Conservation (phyloP, 2,113 vertebrate species). For the Pipa parva region DNA sequence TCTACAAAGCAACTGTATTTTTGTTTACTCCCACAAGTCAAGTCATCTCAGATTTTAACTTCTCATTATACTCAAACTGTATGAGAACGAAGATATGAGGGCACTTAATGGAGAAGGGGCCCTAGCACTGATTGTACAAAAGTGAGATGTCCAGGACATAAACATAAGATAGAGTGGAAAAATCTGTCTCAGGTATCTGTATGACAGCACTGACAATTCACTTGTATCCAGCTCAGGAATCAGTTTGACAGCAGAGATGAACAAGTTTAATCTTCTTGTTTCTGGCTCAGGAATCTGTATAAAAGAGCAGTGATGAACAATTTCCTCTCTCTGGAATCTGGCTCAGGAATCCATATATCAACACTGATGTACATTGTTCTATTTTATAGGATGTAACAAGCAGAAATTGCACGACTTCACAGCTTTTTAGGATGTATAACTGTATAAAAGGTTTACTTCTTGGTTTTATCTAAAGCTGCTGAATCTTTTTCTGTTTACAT, state of each 20-base stretch:
- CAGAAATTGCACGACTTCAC: constrained; percentile 4
- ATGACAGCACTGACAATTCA: background rate
- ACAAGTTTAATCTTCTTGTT: constrained; percentile 9
- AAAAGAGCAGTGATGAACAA: constrained; percentile 6
- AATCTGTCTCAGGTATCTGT: constrained; percentile 28
- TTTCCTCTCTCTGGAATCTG: constrained; percentile 15
- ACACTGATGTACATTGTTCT: constrained; percentile 7
- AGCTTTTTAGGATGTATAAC: constrained; percentile 1
- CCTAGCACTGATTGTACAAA: background rate
- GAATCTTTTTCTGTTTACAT: constrained; percentile 38
- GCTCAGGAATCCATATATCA: constrained; percentile 27
- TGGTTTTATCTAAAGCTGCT: constrained; percentile 30
- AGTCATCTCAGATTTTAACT: background rate
- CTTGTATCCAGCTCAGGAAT: constrained; percentile 21
- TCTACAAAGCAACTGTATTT: background rate
- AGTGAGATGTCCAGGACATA: too few relatives aligned
- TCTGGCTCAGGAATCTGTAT: constrained; percentile 13
- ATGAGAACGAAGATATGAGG: background rate
- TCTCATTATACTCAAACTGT: background rate
- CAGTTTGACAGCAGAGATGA: constrained; percentile 4
- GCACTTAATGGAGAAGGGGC: background rate
- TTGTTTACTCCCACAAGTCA: background rate
- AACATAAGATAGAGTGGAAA: background rate
- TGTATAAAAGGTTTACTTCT: constrained; percentile 6
- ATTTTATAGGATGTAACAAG: background rate